Evolutionary conservation across 2,113 vertebrate species (phyloP), one percentile per base, ranked within the genome.

Genomic region (Ivindomyrus marchei): DNA sequence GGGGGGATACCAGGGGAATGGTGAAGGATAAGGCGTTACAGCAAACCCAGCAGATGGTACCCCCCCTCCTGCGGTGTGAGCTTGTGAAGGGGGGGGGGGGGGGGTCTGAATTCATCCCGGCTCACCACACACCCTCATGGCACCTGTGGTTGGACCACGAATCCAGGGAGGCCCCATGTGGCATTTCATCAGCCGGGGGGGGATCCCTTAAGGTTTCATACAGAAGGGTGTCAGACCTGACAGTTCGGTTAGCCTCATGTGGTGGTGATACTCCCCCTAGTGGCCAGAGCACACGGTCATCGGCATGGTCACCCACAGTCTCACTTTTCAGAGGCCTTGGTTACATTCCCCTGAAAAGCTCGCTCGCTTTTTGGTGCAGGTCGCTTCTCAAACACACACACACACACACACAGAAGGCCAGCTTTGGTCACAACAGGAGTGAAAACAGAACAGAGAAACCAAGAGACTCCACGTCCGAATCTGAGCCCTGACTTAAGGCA

Each of bases 401-500:
- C 15, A 24, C 88, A 80, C 15, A 39, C 62, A 87, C 56, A 87
- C 31, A 49, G 53, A 94, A 93, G 92, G 91, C 91, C 89, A 91
- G 74, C 27, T 89, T 90, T 89, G 92, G 91, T 90, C 92, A 58
- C 85, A 6, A n/a, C 91, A 62, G 45, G 89, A 52, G 49, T 8
- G 15, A 84, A 27, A 83, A 42, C 15, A 50, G 70, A 87, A 88
- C 21, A 19, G 80, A 46, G 39, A 56, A 58, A 58, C 3, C 90
- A 91, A 91, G 39, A 2, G 15, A 19, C 21, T 50, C n/a, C 27
- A 89, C 1, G 93, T 93, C 49, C 31, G 21, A 46, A 56, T 85
- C n/a, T 1, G 62, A 31, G 27, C 62, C 62, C 77, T 90, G 87
- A 91, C 92, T 93, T 94, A 96, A 96, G 95, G 96, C 96, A 96